Evolutionary conservation across 2,113 vertebrate genomes (phyloP), one percentile per base, ranked within the genome.

Genomic region (Bufo gargarizans): DNA sequence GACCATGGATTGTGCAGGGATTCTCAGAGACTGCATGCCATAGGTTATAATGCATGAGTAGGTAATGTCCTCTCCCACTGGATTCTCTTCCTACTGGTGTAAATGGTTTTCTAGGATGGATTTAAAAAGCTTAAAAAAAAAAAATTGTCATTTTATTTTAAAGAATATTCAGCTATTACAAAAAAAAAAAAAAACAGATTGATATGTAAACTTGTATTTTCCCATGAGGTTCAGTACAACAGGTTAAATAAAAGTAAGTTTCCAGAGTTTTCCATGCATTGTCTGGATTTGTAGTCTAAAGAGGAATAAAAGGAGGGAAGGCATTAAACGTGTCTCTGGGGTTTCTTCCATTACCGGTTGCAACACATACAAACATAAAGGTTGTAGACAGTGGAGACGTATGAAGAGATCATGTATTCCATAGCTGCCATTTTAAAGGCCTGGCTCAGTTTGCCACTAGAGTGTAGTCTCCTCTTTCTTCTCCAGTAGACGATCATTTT

Each of bases 11-110:
- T 50, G 63, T 58, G 53, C 53, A 43, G 59, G 77, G 55, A 43
- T 80, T 80, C 22, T 53, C 43, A n/a, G 16, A 63, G 65, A 56
- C 45, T 83, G 86, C 86, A 88, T 88, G 86, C 80, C 56, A 50
- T 83, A 59, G 69, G 86, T 47, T 82, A 88, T 59, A 88, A 56
- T 81, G 86, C 86, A 88, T 88, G 86, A 88, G 79, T 63, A 83
- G 86, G 86, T 82, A 16, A 86, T 20, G 55, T 58, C 79, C 78
- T 71, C 63, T 72, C 78, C 78, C 78, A 53, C 33, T 59, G 78
- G 78, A 71, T 82, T 72, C 65, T 56, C 56, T 59, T 86, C 77
- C 85, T 71, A n/a, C 65, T 11, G 53, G 22, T 61, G 79, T 61
- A 82, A 58, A 74, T 74, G 79, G 86, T 88, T 88, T 88, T 88